phyloP scores from a whole-genome alignment of 1,140 invertebrate genomes.

The Diuraphis noxia region DNA sequence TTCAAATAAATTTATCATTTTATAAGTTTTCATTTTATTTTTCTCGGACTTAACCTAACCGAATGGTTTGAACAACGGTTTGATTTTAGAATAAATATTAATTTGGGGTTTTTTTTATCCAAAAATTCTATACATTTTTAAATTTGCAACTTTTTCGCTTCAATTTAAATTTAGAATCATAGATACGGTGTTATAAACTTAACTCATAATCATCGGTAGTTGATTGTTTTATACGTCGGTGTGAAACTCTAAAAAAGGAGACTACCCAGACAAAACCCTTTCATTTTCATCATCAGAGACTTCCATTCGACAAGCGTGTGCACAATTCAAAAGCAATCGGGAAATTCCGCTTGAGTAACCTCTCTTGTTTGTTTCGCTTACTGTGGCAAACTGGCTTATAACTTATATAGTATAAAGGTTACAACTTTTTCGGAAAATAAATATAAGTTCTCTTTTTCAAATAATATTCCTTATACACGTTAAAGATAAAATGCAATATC shows the following conservation, averaged over 20 bases:
- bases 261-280: not conserved
- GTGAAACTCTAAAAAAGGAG: not conserved
- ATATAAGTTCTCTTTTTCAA: not conserved
- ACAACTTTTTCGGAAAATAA: constrained; percentile 24
- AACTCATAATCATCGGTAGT: not conserved
- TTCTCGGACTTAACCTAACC: not conserved
- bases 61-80: not conserved
- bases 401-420: constrained; percentile 11
- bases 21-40: not conserved
- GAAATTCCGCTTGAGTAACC: constrained; percentile 32
- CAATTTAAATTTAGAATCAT: not conserved
- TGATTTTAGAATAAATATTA: not conserved
- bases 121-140: not conserved
- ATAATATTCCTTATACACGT: not conserved
- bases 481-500: constrained; percentile 14
- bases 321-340: constrained; percentile 47
- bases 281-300: constrained; percentile 9
- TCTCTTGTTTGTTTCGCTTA: constrained; percentile 24
- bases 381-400: constrained; percentile 4
- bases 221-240: not conserved
- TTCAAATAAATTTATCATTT: not conserved
- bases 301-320: not conserved
- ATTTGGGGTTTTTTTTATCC: not conserved
- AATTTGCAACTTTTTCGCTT: not conserved
- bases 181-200: not conserved